These are phyloP conservation scores for Omphaloscelis lunosa DNA, from an alignment of 2,888 invertebrate species.

Conservation along the genomic window DNA sequence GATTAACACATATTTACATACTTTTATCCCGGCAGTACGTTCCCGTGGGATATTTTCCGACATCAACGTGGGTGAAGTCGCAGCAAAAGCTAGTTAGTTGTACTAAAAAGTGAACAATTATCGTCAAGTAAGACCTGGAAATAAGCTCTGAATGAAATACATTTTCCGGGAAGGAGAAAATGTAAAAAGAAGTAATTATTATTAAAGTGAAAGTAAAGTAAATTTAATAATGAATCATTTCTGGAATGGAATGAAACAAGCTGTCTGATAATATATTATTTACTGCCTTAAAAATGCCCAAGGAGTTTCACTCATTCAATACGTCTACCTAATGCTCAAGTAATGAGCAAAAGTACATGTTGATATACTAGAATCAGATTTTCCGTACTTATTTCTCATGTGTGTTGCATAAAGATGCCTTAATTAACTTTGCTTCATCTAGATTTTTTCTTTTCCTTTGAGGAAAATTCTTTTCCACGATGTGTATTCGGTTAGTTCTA, in stretches of 20 bases:
- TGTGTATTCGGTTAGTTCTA: constrained; percentile 16
- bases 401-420: constrained; percentile 14
- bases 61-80: neutral
- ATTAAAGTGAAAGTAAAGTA: neutral
- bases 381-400: neutral
- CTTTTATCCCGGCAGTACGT: neutral
- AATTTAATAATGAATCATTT: neutral
- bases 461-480: constrained; percentile 14
- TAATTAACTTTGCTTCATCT: constrained; percentile 40
- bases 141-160: neutral
- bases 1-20: neutral
- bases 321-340: neutral
- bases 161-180: neutral
- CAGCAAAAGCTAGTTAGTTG: neutral
- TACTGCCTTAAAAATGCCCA: constrained; percentile 3
- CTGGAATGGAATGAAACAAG: neutral
- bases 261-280: neutral
- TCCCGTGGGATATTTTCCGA: neutral
- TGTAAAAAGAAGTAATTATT: neutral
- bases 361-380: neutral
- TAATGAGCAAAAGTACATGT: neutral
- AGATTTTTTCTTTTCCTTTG: constrained; percentile 13
- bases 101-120: neutral
- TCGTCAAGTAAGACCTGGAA: neutral
- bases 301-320: neutral